Evolutionary conservation across 2,113 vertebrate species (phyloP).

Genomic region (Prunella himalayana): DNA sequence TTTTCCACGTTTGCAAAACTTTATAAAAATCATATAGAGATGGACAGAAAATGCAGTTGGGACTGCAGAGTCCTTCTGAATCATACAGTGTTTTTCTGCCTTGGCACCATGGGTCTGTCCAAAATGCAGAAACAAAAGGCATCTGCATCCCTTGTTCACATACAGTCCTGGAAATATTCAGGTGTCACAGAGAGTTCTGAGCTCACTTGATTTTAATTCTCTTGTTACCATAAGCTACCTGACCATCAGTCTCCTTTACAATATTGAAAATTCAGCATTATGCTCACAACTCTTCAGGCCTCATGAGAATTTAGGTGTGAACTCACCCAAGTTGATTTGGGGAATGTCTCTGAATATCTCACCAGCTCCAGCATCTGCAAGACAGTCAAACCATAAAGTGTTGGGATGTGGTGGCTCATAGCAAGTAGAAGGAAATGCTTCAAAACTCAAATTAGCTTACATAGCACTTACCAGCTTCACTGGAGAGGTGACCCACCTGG

Average conservation of each 20-base stretch:
- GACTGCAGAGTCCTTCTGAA: background rate
- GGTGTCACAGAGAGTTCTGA: background rate
- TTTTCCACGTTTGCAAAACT: background rate
- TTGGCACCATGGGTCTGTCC: background rate
- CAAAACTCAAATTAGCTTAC: background rate
- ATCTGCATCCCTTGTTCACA: background rate
- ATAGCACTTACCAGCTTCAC: constrained; percentile 54
- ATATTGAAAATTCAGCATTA: background rate
- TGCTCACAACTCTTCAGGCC: background rate
- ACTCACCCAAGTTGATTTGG: constrained; percentile 73
- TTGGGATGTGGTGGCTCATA: background rate
- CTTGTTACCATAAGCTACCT: background rate
- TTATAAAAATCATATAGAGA: background rate
- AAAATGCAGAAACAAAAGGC: background rate
- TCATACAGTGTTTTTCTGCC: background rate
- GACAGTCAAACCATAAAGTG: background rate
- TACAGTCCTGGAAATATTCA: background rate
- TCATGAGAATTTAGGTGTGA: background rate
- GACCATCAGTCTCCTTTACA: background rate
- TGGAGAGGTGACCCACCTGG: constrained; percentile 26
- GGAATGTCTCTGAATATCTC: constrained; percentile 67
- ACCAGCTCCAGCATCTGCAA: background rate
- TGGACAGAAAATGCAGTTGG: background rate
- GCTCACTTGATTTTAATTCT: background rate
- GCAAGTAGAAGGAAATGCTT: background rate